Percentiles rank a stretch among this genome's conserved stretches.
These are phyloP conservation scores for Leptopilina boulardi DNA, from an alignment of 1,140 invertebrate species.

Conservation along the genomic window DNA sequence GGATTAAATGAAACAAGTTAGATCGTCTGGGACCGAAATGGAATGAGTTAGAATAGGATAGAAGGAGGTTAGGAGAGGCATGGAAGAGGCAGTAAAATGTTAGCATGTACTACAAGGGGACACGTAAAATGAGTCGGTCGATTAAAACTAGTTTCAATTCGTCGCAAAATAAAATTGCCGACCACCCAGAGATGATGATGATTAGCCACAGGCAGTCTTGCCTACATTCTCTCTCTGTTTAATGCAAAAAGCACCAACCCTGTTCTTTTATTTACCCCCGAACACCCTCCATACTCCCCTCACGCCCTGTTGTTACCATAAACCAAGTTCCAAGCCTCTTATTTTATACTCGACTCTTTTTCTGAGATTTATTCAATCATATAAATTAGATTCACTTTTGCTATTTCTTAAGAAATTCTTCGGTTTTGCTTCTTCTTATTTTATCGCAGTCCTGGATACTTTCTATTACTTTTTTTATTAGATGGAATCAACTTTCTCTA, in stretches of 20 bases:
- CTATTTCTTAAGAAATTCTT: no score
- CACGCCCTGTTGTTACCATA: no score
- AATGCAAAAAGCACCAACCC: not conserved
- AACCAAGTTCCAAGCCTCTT: no score
- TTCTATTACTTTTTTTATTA: no score
- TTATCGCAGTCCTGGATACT: no score
- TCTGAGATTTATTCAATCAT: no score
- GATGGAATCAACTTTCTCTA: no score
- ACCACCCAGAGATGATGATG: constrained; percentile 14
- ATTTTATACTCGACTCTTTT: no score
- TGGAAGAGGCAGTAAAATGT: not conserved
- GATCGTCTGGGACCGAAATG: constrained; percentile 10
- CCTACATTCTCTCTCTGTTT: constrained; percentile 1
- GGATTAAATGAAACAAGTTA: constrained; percentile 8
- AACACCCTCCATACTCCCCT: no score
- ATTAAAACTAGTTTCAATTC: constrained; percentile 26
- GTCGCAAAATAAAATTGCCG: constrained; percentile 19
- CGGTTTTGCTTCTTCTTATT: no score
- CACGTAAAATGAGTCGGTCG: constrained; percentile 22
- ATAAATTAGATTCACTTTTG: no score
- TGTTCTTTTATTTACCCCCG: no score
- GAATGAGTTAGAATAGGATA: constrained; percentile 20
- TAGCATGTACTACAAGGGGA: constrained; percentile 4
- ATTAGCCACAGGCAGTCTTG: constrained; percentile 12
- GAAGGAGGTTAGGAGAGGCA: constrained; percentile 6